Evolutionary conservation across 2,888 invertebrate genomes (phyloP).

Genomic region (Chydorus sphaericus): DNA sequence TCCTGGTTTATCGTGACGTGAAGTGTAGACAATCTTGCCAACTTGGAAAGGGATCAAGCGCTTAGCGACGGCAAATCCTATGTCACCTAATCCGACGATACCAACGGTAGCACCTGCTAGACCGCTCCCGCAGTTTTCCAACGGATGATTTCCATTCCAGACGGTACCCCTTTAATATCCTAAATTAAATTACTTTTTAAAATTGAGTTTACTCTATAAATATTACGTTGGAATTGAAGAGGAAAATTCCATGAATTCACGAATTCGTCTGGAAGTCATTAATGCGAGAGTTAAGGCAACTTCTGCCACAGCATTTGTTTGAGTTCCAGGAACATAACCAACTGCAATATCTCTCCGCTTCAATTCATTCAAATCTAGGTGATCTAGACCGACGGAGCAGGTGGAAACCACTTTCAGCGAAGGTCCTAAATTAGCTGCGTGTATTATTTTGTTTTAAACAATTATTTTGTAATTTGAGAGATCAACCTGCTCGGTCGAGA

Average conservation of each 20-base stretch:
- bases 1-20: constrained; percentile 45
- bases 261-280: constrained; percentile 56
- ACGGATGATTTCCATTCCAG: constrained; percentile 81
- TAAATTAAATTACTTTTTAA: no score
- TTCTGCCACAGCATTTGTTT: constrained; percentile 77
- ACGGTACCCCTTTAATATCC: no score
- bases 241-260: constrained; percentile 42
- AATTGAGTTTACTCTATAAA: no score
- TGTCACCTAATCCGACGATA: constrained; percentile 67
- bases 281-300: constrained; percentile 67
- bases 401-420: constrained; percentile 68
- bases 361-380: constrained; percentile 64
- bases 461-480: neutral
- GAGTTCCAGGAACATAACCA: constrained; percentile 76
- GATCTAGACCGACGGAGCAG: constrained; percentile 82
- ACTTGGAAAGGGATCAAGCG: constrained; percentile 62
- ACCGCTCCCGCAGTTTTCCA: constrained; percentile 80
- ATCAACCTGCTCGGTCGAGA: constrained; percentile 42
- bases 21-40: constrained; percentile 53
- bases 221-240: neutral
- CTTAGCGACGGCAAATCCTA: constrained; percentile 63
- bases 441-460: neutral
- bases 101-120: constrained; percentile 65
- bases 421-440: constrained; percentile 38
- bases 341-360: constrained; percentile 55